Evolutionary conservation across 2,113 vertebrate species (phyloP).

Genomic region (Oryzias javanicus): DNA sequence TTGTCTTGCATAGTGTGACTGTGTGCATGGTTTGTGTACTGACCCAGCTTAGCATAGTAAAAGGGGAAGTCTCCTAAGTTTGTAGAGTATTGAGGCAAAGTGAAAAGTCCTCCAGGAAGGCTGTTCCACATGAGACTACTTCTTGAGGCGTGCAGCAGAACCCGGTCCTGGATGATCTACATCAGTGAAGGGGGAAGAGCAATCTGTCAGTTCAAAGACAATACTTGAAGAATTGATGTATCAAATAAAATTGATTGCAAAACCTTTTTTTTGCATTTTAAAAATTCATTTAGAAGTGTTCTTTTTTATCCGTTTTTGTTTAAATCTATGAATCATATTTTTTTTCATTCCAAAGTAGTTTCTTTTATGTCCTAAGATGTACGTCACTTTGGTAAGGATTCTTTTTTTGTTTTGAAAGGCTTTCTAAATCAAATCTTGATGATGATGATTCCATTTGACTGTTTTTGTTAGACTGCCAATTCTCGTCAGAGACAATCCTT

Average conservation of each 20-base stretch:
- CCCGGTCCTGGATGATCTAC: slow-evolving; percentile 98
- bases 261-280: no score
- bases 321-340: no score
- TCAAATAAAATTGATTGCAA: no score
- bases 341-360: no score
- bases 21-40: slow-evolving; percentile 63
- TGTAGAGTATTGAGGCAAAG: slow-evolving; percentile 95
- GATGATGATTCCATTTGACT: no score
- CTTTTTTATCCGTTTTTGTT: no score
- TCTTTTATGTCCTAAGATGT: no score
- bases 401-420: no score
- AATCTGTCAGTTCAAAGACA: background rate
- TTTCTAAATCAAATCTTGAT: no score
- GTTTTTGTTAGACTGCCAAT: background rate
- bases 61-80: slow-evolving; percentile 96
- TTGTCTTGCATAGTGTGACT: background rate
- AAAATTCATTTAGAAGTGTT: no score
- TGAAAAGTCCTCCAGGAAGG: slow-evolving; percentile 93
- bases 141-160: slow-evolving; percentile 90
- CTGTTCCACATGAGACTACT: slow-evolving; percentile 98
- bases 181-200: background rate
- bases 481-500: background rate
- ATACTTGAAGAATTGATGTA: background rate
- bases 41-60: slow-evolving; percentile 95
- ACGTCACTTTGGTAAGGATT: no score